A percentile compares a stretch with the other conserved stretches of the same genome.
Evolutionary conservation across 2,797 vertebrate species (phyloP).

Genomic region (Pipistrellus pipistrellus): DNA sequence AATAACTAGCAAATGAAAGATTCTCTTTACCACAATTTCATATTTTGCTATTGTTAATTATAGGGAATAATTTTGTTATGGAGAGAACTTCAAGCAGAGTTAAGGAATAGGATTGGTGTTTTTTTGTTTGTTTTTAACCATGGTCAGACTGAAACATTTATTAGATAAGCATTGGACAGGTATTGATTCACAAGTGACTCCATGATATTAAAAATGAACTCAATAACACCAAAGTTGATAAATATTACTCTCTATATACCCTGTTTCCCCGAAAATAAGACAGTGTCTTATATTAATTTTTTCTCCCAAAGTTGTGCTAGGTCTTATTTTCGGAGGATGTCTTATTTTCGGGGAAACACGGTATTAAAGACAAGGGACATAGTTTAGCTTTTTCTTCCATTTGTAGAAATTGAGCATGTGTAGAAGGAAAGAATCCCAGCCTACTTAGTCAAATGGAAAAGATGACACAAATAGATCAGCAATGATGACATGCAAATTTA

Average conservation of each 20-base stretch:
- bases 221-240: constrained; percentile 70
- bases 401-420: constrained; percentile 25
- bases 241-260: constrained; percentile 58
- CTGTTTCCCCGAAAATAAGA: too few species aligned
- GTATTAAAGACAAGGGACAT: constrained; percentile 51
- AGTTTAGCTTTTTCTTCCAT: constrained; percentile 56
- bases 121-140: constrained; percentile 78
- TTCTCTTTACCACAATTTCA: constrained; percentile 46
- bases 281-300: too few species aligned
- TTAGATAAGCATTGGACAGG: constrained; percentile 70
- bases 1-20: constrained; percentile 11
- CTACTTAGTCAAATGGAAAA: constrained; percentile 39
- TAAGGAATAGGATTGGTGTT: constrained; percentile 55
- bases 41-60: constrained; percentile 67
- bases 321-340: too few species aligned
- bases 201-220: constrained; percentile 82
- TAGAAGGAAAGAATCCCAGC: constrained; percentile 31
- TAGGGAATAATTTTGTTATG: constrained; percentile 54
- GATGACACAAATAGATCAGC: neutral
- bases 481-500: neutral
- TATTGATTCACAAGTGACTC: constrained; percentile 75
- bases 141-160: constrained; percentile 65
- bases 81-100: constrained; percentile 48
- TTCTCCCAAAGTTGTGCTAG: too few species aligned
- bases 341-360: too few species aligned